Base-by-base conservation (phyloP, 2,113 vertebrate species). In the Grantiella picta region DNA sequence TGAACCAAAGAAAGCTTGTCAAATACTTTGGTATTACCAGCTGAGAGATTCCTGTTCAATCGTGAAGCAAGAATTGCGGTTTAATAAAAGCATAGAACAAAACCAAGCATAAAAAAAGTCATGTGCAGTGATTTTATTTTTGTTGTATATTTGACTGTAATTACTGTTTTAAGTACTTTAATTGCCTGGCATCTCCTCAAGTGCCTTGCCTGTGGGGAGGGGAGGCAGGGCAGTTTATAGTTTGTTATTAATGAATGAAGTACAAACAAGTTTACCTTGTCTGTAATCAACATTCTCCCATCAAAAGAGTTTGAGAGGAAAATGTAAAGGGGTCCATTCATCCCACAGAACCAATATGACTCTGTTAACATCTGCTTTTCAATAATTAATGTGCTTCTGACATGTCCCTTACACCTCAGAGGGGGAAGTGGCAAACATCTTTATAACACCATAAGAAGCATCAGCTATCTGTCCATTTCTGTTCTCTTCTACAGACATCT, bases 81-180 rank as follows among this genome's bases (percentile, higher is more conserved):
- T 96, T 90, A 95, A 94, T 92, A 88, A 94, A 83, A 7, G 60
- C 57, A 82, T 4, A 89, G 85, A 96, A 95, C 93, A 96, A 95
- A 93, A 96, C 85, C 66, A 69, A 90, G 50, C 85, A 88, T 66
- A 83, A 94, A 94, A 86, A 88, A 83, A 64, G 27, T 66, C 60
- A 94, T 89, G 92, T 94, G 88, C 93, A 88, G 77, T 75, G 92
- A 93, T 96, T 96, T 97, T 94, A 97, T 94, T 95, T 95, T 91
- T 96, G 93, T 94, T 96, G 88, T 96, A 86, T 95, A 95, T 96
- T 97, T 95, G 88, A 96, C 86, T 95, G 69, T 92, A 96, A 97
- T 96, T 96, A 95, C 86, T 90, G 88, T 86, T 80, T 89, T 95
- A 97, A 97, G 89, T 92, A 89, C 79, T 94, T 93, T 94, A 96